Percentiles rank a stretch among this genome's conserved stretches.
Conservation (phyloP, 1,140 invertebrate species). For the Heliconius hermathena region DNA sequence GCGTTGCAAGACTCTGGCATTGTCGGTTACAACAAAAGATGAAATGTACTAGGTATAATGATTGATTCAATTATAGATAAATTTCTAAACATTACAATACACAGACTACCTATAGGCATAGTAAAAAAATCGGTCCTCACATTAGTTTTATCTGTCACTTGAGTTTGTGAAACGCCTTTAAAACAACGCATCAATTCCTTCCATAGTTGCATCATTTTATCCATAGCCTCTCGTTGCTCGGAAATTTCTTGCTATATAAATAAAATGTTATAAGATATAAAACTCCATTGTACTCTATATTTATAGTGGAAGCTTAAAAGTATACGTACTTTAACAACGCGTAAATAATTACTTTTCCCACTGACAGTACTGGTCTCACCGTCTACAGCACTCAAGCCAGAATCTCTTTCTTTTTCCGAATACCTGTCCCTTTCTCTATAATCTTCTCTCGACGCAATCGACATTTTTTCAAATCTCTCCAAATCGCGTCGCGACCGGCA, state of each 20-base stretch:
- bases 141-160: conserved; percentile 53
- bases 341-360: conserved; percentile 67
- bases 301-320: not conserved
- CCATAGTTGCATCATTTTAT: conserved; percentile 78
- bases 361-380: conserved; percentile 68
- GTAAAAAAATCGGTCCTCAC: conserved; percentile 36
- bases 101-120: too few species aligned
- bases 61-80: too few species aligned
- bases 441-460: conserved; percentile 62
- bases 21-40: too few species aligned
- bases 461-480: conserved; percentile 64
- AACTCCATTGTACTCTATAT: not conserved
- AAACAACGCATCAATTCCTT: conserved; percentile 76
- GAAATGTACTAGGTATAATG: too few species aligned
- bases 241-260: conserved; percentile 67
- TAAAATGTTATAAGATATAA: not conserved
- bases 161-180: conserved; percentile 61
- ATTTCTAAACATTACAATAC: too few species aligned
- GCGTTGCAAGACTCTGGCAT: too few species aligned
- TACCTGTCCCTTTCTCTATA: conserved; percentile 58
- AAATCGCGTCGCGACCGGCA: conserved; percentile 48
- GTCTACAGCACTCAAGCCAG: conserved; percentile 68
- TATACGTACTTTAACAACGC: conserved; percentile 62
- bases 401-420: conserved; percentile 66
- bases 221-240: conserved; percentile 74